Evolutionary conservation across 2,113 vertebrate species (phyloP).

Genomic region (Galeopterus variegatus): DNA sequence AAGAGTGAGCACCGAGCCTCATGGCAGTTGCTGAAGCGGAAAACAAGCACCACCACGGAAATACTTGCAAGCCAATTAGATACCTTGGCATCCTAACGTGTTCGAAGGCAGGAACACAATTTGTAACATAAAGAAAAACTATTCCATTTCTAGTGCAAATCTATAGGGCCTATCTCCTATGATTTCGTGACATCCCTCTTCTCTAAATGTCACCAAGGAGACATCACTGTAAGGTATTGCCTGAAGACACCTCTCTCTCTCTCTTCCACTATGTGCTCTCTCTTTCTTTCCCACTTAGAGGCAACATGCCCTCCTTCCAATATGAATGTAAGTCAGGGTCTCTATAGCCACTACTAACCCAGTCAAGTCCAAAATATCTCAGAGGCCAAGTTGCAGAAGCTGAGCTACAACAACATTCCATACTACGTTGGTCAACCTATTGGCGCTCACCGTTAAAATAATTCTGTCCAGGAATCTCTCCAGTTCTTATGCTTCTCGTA

Average conservation of each 20-base stretch:
- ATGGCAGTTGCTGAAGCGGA: background rate
- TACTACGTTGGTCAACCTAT: background rate
- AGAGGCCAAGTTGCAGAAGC: background rate
- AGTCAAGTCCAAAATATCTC: background rate
- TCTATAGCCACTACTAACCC: background rate
- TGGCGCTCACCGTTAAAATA: background rate
- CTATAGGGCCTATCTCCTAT: background rate
- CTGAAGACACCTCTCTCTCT: background rate
- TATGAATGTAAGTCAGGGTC: background rate
- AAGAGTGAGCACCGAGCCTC: background rate
- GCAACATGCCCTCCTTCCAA: background rate
- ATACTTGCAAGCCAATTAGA: background rate
- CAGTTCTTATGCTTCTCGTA: background rate
- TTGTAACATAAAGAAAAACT: background rate
- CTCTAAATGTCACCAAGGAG: background rate
- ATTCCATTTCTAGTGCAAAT: background rate
- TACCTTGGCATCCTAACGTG: conserved; percentile 21
- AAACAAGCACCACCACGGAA: background rate
- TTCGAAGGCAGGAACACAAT: background rate
- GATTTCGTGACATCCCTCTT: background rate
- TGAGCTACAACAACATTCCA: background rate
- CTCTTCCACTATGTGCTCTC: background rate
- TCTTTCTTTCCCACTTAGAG: background rate
- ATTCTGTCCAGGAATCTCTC: background rate
- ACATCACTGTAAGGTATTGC: background rate